phyloP scores from a whole-genome alignment of 1,140 invertebrate genomes.

The Varroa destructor region DNA sequence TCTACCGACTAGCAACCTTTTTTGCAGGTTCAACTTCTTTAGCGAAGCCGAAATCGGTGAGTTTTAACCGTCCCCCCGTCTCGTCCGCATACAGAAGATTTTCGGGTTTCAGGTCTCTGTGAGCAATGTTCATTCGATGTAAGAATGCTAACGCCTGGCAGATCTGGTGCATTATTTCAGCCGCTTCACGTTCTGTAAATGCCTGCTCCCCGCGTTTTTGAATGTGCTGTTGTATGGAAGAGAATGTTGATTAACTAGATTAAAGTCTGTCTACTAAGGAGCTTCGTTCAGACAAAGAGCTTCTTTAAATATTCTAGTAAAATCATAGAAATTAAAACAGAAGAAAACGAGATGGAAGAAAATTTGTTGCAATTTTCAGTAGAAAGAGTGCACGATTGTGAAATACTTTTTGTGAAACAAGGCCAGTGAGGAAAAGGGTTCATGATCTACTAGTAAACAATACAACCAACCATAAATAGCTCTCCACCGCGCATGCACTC shows the following conservation, averaged over 20 bases:
- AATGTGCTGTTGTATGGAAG: conserved; percentile 57
- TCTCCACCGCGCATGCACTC: conserved; percentile 53
- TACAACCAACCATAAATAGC: conserved; percentile 32
- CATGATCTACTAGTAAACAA: no score
- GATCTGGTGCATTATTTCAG: conserved; percentile 87
- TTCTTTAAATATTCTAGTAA: no score
- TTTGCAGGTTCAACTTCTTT: conserved; percentile 52
- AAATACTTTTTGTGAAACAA: no score
- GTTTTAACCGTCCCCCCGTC: conserved; percentile 61
- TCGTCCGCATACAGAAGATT: conserved; percentile 47
- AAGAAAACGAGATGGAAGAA: no score
- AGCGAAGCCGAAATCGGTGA: conserved; percentile 99
- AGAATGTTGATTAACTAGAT: neutral
- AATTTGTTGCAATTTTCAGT: no score
- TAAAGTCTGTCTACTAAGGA: no score
- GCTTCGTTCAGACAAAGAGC: no score
- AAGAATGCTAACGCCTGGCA: conserved; percentile 86
- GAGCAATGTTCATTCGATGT: conserved; percentile 88
- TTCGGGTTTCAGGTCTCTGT: conserved; percentile 77
- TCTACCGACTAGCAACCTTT: neutral
- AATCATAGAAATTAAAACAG: no score
- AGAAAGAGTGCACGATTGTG: no score
- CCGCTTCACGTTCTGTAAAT: conserved; percentile 82
- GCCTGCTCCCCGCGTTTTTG: conserved; percentile 81
- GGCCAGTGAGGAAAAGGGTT: no score